Base-by-base conservation (phyloP, 2,113 vertebrate species). In the Promerops cafer region DNA sequence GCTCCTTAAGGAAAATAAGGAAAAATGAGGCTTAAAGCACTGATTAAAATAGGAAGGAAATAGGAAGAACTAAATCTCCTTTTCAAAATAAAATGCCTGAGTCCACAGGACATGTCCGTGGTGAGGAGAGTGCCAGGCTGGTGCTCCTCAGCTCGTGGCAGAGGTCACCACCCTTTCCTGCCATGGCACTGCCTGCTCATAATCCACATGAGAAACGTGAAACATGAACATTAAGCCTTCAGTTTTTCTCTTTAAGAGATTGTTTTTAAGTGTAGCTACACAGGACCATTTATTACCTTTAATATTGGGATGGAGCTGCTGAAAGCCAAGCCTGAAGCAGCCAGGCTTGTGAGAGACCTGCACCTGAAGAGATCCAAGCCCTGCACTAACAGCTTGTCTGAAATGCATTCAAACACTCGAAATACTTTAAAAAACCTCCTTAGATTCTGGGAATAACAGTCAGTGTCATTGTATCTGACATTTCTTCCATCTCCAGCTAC, bases 161-260 rank as follows among this genome's bases (percentile, higher is more conserved):
- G 54, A 7, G 24, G 10, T 19, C 47, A 6, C 30, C 61, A 16
- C 3, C 49, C 26, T 37, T 7, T 4, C 20, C 27, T 50, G 42
- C 33, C 30, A 3, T 2, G 33, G 28, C 60, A 16, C 0, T 23
- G 19, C 35, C 42, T 16, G 20, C 61, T 18, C 11, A 0, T 1
- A 13, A 54, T 21, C 19, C 74, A 59, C 44, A 12, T 1, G 1
- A n/a, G 15, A 69, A 54, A 49, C 3, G 6, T 1, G 10, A 71
- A 52, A 26, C 13, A 9, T 0, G 6, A 76, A 5, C 9, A 12
- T 0, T 6, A 27, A n/a, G 7, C 12, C 20, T 9, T 13, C 50
- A 17, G 0, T 31, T 11, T 33, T 40, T 11, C 44, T 10, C 31
- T 50, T 42, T 19, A 13, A 27, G 20, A 40, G 11, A 27, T 26